These are phyloP conservation scores for Rattus norvegicus DNA, from an alignment of 2,113 vertebrate species.

Conservation along the genomic window DNA sequence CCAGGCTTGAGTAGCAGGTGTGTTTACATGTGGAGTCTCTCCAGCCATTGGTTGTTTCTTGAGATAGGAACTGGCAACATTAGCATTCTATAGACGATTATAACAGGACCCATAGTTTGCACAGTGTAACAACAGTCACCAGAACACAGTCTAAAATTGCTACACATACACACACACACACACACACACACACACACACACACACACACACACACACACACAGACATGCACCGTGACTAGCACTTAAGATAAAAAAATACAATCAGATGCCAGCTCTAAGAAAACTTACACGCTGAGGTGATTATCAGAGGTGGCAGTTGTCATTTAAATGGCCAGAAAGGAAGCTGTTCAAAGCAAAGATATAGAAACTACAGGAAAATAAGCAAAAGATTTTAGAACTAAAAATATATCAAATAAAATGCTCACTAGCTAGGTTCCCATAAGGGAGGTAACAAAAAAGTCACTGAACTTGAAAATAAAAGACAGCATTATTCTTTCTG, in stretches of 20 bases:
- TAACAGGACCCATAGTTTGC: not conserved
- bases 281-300: not conserved
- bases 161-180: too few relatives aligned
- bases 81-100: not conserved
- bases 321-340: not conserved
- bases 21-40: rapidly evolving
- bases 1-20: not conserved
- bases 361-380: not conserved
- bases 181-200: not conserved
- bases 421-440: not conserved
- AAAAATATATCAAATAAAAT: constrained; percentile 24
- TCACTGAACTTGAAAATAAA: not conserved
- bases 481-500: not conserved
- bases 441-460: not conserved
- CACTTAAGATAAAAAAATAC: not conserved
- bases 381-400: not conserved
- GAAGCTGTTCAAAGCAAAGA: not conserved
- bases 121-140: not conserved
- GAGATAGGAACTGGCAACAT: not conserved
- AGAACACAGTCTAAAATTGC: not conserved
- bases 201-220: not conserved
- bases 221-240: not conserved
- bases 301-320: not conserved
- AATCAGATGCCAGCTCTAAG: not conserved
- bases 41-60: not conserved